Percentiles rank a stretch among this genome's conserved stretches.
phyloP scores from a whole-genome alignment of 2,113 vertebrate species.

The Steatornis caripensis region DNA sequence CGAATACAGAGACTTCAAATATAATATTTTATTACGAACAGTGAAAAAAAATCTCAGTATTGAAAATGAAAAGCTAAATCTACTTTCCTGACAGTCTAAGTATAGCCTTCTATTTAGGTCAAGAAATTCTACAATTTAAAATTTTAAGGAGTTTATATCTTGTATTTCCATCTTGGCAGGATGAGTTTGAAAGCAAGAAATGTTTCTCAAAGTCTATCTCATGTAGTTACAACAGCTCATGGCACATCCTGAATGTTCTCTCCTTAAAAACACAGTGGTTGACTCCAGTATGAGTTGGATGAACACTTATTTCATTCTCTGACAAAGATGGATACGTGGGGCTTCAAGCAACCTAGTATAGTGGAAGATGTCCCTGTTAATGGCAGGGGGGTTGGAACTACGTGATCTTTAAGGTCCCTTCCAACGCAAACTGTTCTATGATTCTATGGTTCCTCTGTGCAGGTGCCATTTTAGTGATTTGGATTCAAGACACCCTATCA shows the following conservation, averaged over 20 bases:
- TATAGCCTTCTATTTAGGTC: neutral
- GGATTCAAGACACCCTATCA: neutral
- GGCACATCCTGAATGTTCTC: neutral
- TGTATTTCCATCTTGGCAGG: neutral
- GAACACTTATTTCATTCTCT: neutral
- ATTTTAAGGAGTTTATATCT: neutral
- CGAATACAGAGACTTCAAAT: neutral
- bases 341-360: no score
- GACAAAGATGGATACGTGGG: neutral
- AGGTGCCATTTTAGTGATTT: neutral
- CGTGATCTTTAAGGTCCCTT: no score
- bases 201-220: neutral
- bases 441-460: neutral
- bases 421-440: no score
- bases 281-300: neutral
- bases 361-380: no score
- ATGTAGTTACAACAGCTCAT: neutral
- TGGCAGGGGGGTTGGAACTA: no score
- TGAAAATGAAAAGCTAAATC: neutral
- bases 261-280: neutral
- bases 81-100: neutral
- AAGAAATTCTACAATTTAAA: neutral
- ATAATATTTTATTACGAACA: neutral
- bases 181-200: slow-evolving; percentile 14
- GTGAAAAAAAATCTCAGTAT: neutral